Conservation (phyloP, 2,797 vertebrate species). For the Hapalemur alaotrensis region DNA sequence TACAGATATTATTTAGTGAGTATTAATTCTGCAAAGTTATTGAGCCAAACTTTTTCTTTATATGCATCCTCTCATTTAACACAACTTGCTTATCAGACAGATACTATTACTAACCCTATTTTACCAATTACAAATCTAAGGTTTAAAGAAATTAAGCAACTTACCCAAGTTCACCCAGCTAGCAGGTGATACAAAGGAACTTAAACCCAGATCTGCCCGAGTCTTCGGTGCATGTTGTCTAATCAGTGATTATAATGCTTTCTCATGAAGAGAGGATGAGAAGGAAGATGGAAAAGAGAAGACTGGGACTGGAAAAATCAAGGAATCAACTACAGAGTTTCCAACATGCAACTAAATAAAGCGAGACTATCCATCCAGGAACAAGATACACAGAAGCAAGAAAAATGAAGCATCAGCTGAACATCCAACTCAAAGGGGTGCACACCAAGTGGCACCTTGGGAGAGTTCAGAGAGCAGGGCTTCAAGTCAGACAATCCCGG, state of each 20-base stretch:
- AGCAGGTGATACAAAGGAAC: background rate
- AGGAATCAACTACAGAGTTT: background rate
- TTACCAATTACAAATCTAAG: background rate
- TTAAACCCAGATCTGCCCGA: background rate
- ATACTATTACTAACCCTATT: background rate
- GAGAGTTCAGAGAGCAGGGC: background rate
- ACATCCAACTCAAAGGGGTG: background rate
- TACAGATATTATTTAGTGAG: background rate
- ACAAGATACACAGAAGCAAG: background rate
- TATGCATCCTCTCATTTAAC: background rate
- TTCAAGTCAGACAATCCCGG: background rate
- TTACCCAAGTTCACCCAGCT: background rate
- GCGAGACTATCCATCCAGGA: background rate
- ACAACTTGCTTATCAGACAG: background rate
- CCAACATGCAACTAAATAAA: background rate
- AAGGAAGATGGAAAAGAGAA: background rate
- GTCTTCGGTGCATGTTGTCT: background rate
- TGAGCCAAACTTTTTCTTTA: background rate
- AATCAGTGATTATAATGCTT: background rate
- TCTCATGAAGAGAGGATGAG: background rate
- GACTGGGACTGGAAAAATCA: background rate
- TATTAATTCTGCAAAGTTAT: background rate
- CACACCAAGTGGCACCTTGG: background rate
- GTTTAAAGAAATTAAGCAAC: background rate
- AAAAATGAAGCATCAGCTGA: background rate